Evolutionary conservation across 2,113 vertebrate species (phyloP), one percentile per base, ranked within the genome.

Genomic region (Guaruba guarouba): DNA sequence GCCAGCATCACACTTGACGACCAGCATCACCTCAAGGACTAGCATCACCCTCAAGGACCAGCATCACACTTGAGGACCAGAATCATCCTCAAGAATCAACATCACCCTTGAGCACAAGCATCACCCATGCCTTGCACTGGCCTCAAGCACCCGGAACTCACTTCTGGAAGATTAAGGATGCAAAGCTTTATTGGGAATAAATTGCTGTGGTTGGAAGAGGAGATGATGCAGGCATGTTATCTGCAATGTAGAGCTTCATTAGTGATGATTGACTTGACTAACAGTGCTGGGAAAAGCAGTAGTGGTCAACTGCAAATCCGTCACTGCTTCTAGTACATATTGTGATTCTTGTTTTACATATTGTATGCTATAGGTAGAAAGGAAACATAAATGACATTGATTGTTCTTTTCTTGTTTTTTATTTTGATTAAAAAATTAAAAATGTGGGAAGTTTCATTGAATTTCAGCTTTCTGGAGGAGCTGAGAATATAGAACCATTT

Each of bases 331-430:
- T 20, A 20, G 24, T n/a, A 10, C 54, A 17, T 28, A 25, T 9
- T 3, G 0, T 2, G 23, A 16, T 29, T 69, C 46, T 17, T 4
- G 5, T 11, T 54, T 37, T 63, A 20, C 5, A 0, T 3, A 1
- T 10, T 31, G 2, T 1, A 3, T 24, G 13, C 59, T n/a, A 0
- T 2, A 20, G 39, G 7, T 0, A 18, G 37, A 61, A 24, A 48
- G 27, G 15, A 49, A 61, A 25, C 23, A 28, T 7, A 55, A 41
- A 70, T 9, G 1, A 3, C n/a, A 46, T 16, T 25, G 15, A 27
- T 31, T 35, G 16, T 23, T 63, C 52, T 80, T 22, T 24, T 20
- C 23, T 37, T 52, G 14, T 24, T 63, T 78, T 71, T 78, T 43
- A n/a, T 41, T 86, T 86, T 17, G 51, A 31, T 55, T 41, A 4